phyloP scores from a whole-genome alignment of 2,113 vertebrate species.

The Lathamus discolor region DNA sequence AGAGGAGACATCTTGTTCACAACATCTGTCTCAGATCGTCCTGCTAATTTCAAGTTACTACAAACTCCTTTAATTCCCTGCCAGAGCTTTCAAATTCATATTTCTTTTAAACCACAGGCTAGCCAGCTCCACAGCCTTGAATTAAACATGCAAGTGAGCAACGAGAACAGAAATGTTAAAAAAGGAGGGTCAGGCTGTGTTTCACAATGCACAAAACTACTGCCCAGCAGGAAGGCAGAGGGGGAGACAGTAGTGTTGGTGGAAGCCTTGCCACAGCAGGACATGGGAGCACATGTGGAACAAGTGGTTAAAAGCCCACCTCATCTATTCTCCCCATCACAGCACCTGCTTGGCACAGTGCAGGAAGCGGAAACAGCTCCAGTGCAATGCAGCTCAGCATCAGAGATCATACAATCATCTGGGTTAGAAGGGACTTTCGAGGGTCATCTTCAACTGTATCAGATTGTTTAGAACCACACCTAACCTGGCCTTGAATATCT shows the following conservation, averaged over 20 bases:
- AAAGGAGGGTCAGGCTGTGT: not conserved
- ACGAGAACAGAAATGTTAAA: not conserved
- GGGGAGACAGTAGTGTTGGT: not conserved
- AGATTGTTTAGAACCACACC: not conserved
- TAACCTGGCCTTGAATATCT: not conserved
- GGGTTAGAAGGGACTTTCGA: not conserved
- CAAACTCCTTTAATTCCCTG: constrained; percentile 45
- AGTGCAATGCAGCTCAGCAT: rapidly evolving
- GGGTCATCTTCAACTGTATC: not conserved
- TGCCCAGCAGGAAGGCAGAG: not conserved
- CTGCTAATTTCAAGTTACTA: constrained; percentile 38
- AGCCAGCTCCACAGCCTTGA: constrained; percentile 17
- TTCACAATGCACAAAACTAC: not conserved
- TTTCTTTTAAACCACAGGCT: constrained; percentile 14
- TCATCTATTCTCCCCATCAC: not conserved
- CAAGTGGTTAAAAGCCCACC: not conserved
- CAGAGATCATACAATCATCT: not conserved
- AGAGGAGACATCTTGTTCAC: not conserved
- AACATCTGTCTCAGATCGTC: constrained; percentile 44
- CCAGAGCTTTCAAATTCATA: constrained; percentile 5
- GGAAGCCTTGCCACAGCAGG: not conserved
- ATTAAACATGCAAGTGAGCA: not conserved
- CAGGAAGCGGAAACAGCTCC: too few relatives aligned
- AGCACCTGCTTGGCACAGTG: not conserved
- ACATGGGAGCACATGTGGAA: rapidly evolving